Evolutionary conservation across 2,113 vertebrate genomes (phyloP).

Genomic region (Ceyx margarethae): DNA sequence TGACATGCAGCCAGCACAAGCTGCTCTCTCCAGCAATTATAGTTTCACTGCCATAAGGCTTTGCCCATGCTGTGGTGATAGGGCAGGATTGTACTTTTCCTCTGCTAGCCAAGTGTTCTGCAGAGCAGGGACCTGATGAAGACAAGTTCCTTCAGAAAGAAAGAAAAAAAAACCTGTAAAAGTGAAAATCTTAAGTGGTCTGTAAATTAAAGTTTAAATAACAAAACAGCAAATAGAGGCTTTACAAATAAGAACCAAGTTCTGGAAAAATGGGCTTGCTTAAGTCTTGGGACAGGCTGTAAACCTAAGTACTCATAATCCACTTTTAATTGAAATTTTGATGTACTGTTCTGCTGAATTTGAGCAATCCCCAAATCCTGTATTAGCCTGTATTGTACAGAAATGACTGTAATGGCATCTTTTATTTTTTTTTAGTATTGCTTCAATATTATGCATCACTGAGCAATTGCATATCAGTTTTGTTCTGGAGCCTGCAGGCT

Average conservation of each 20-base stretch:
- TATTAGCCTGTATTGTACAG: background rate
- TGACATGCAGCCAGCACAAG: constrained; percentile 1
- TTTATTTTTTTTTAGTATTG: background rate
- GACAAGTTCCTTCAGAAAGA: background rate
- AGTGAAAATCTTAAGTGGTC: background rate
- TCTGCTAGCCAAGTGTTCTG: background rate
- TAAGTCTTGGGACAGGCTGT: background rate
- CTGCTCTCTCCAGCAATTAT: background rate
- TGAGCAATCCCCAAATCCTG: background rate
- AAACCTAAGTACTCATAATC: background rate
- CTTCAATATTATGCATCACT: background rate
- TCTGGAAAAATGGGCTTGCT: background rate
- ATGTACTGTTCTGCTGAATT: constrained; percentile 3
- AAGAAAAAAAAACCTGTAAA: background rate
- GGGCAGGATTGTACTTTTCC: background rate
- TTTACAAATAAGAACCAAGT: background rate
- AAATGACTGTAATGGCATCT: background rate
- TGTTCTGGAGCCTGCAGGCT: background rate
- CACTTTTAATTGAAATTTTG: constrained; percentile 35
- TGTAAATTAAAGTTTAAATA: background rate
- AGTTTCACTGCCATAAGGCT: rapidly evolving
- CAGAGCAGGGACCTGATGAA: background rate
- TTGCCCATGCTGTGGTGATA: background rate
- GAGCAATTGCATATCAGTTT: background rate
- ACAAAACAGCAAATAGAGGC: background rate